phyloP scores from a whole-genome alignment of 2,888 invertebrate genomes.

The Melikaiella ostensackeni region DNA sequence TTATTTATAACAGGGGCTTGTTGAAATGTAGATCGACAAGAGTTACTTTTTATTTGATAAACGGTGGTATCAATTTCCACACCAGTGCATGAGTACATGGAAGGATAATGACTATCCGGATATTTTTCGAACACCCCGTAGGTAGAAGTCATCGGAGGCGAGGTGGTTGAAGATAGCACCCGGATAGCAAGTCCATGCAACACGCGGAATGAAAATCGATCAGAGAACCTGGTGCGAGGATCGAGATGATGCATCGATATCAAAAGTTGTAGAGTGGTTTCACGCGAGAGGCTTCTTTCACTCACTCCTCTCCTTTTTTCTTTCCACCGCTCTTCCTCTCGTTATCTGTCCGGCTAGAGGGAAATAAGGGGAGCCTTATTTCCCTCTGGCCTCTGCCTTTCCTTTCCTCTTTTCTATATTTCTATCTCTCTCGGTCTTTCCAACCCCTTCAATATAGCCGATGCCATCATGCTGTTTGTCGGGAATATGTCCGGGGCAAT shows the following conservation, averaged over 20 bases:
- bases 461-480: slow-evolving; percentile 64
- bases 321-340: slow-evolving; percentile 46
- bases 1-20: not conserved
- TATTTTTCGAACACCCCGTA: slow-evolving; percentile 65
- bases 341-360: slow-evolving; percentile 42
- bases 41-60: not conserved
- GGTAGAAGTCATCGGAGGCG: slow-evolving; percentile 60
- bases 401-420: not conserved
- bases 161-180: slow-evolving; percentile 70
- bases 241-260: slow-evolving; percentile 77
- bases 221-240: slow-evolving; percentile 70
- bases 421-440: slow-evolving; percentile 34
- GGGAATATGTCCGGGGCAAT: slow-evolving; percentile 70
- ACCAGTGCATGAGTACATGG: not conserved
- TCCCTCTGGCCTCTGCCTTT: not conserved
- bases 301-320: slow-evolving; percentile 41
- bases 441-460: slow-evolving; percentile 45
- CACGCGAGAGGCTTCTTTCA: slow-evolving; percentile 61
- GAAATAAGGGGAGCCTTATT: no score
- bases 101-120: not conserved
- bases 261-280: slow-evolving; percentile 75
- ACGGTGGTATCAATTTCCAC: slow-evolving; percentile 9
- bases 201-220: slow-evolving; percentile 76
- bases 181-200: slow-evolving; percentile 71
- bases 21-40: not conserved